Evolutionary conservation across 1,140 invertebrate genomes (phyloP), one percentile per base, ranked within the genome.

Genomic region (Physella acuta): DNA sequence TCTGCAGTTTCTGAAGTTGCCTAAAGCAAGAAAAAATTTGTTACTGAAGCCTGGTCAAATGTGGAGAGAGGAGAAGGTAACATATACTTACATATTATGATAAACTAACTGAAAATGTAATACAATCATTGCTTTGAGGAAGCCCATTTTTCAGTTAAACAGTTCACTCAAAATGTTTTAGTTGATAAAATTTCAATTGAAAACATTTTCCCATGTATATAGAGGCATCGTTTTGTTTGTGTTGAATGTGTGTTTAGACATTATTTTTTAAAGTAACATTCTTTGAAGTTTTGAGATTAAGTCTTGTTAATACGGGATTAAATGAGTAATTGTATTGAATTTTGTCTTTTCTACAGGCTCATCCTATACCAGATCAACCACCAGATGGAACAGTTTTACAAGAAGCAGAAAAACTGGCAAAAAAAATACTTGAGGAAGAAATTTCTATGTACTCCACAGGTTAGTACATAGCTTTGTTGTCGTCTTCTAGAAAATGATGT

Each of bases 391-490:
- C 34, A 31, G 37, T 78, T 14, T 59, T 78, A 31, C 68, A 73
- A 39, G 70, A 78, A 58, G 72, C 81, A 70, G 76, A 81, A 71
- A 70, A 76, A 11, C 81, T 81, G 76, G 82, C 81, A 3, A 69
- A 75, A 1, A 79, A 78, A 51, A 63, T 83, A 11, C 55, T 82
- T 39, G 67, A 76, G 28, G 79, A 81, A 75, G 82, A 83, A 70
- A 74, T 81, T 16, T 55, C 68, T 36, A 63, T 81, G 11, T 81
- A 81, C 59, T 78, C 74, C 26, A 79, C 74, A 72, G 71, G 82
- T 83, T 71, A 77, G 80, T 73, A 60, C 3, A 30, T 52, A 30
- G 39, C 8, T 11, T 11, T 44, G 20, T 11, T 20, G 8, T 11
- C 39, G 20, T 44, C 20, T 44, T 44, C 39, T 44, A 11, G 8